Evolutionary conservation across 2,113 vertebrate genomes (phyloP).

Genomic region (Crypturellus undulatus): DNA sequence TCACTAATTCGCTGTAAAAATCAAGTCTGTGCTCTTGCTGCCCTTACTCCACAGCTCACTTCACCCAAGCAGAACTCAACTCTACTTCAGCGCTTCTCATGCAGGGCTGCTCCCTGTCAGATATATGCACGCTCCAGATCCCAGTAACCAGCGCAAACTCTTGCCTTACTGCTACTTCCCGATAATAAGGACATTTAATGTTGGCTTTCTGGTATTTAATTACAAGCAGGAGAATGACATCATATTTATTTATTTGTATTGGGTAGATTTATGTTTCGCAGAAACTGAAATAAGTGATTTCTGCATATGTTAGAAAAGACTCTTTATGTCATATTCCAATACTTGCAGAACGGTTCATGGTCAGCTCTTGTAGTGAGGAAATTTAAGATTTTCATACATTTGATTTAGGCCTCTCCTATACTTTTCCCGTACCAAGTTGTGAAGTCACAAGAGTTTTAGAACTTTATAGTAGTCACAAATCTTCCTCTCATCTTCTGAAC

Average conservation of each 20-base stretch:
- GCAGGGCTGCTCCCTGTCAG: too few species aligned
- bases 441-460: not conserved
- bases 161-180: not conserved
- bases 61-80: not conserved
- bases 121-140: too few species aligned
- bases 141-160: too few species aligned
- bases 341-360: not conserved
- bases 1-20: not conserved
- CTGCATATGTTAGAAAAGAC: not conserved
- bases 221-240: not conserved
- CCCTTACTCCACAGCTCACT: not conserved
- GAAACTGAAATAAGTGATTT: not conserved
- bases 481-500: not conserved
- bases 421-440: accelerated
- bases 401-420: not conserved
- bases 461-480: not conserved
- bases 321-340: not conserved
- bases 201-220: not conserved
- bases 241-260: not conserved
- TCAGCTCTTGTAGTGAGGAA: not conserved
- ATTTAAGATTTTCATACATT: not conserved
- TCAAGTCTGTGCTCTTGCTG: not conserved
- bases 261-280: not conserved
- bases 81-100: not conserved
- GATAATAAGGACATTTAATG: not conserved